A percentile compares a stretch with the other conserved stretches of the same genome.
Conservation (phyloP, 2,888 invertebrate species). For the Blastobasis lacticolella region DNA sequence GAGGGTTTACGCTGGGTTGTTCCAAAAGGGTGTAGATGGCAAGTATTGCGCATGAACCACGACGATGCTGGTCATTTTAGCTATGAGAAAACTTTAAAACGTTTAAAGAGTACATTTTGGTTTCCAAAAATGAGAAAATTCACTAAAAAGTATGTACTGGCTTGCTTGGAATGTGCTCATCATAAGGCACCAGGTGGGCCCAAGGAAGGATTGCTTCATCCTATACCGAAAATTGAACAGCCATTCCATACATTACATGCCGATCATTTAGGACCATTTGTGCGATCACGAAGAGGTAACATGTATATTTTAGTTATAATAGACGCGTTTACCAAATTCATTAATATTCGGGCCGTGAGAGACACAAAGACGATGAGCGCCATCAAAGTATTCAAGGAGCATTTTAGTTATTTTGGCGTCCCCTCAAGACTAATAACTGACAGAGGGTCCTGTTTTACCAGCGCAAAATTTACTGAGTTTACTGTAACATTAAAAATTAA, state of each 20-base stretch:
- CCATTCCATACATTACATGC: constrained; percentile 38
- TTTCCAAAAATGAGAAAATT: constrained; percentile 2
- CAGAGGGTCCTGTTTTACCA: neutral
- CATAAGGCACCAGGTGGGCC: constrained; percentile 3
- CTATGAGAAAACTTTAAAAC: constrained; percentile 13
- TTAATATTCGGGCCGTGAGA: neutral
- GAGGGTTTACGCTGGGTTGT: constrained; percentile 16
- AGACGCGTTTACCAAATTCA: constrained; percentile 35
- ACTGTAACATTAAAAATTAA: neutral
- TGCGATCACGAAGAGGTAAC: constrained; percentile 23
- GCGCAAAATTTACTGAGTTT: neutral
- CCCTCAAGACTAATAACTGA: neutral
- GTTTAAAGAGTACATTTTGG: constrained; percentile 1
- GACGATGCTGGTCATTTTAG: constrained; percentile 19
- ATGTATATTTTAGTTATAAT: constrained; percentile 28
- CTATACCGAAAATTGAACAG: constrained; percentile 29
- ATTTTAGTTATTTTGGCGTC: neutral
- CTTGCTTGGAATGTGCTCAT: constrained; percentile 1
- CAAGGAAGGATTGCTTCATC: constrained; percentile 4
- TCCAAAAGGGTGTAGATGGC: constrained; percentile 17
- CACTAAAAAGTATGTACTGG: neutral
- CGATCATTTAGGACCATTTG: constrained; percentile 41
- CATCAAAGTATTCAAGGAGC: neutral
- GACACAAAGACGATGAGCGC: neutral
- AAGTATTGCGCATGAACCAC: constrained; percentile 16